Base-by-base conservation (phyloP, 2,113 vertebrate genomes). In the Hypomesus transpacificus region DNA sequence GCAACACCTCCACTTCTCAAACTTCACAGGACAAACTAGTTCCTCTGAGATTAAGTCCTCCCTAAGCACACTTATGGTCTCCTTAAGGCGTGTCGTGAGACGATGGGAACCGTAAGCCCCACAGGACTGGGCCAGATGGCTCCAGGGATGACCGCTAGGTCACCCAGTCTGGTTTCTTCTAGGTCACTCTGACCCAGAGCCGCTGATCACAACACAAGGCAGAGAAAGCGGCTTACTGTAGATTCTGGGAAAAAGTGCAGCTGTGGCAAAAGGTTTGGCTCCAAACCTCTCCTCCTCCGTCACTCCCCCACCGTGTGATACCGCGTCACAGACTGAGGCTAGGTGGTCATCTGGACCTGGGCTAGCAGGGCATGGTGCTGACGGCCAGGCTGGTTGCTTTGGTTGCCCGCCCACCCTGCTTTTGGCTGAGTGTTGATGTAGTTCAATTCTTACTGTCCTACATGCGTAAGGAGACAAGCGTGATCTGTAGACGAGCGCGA, bases 41-140 rank as follows among this genome's bases (percentile, higher is more conserved):
- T 89, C 86, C 84, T 81, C 80, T 79, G 75, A 90, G 89, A 91
- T 91, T 87, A 89, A 87, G 81, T 86, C 85, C 67, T 84, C 84
- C 39, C 85, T 90, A 91, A 89, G 87, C 81, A 68, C 84, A 85
- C 80, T 86, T 84, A 86, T 85, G 77, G 84, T 90, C 80, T 85
- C 86, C 18, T 89, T 89, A 90, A 89, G 85, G 81, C 86, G 82
- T 86, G 82, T 85, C 77, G 76, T 88, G 86, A 83, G 87, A 82
- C 80, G 80, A 73, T 80, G 78, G 79, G 80, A 84, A 80, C 80
- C 75, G 85, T 86, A 90, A 89, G 87, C 88, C 86, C 86, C 63
- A 77, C 85, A 79, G 84, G 85, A 85, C 71, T 18, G 53, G 56
- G 87, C 85, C 90, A 92, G 89, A 92, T 91, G 89, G 88, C 90